A percentile compares a stretch with the other conserved stretches of the same genome.
Conservation (phyloP, 2,888 invertebrate species). For the Palloptera scutellata region DNA sequence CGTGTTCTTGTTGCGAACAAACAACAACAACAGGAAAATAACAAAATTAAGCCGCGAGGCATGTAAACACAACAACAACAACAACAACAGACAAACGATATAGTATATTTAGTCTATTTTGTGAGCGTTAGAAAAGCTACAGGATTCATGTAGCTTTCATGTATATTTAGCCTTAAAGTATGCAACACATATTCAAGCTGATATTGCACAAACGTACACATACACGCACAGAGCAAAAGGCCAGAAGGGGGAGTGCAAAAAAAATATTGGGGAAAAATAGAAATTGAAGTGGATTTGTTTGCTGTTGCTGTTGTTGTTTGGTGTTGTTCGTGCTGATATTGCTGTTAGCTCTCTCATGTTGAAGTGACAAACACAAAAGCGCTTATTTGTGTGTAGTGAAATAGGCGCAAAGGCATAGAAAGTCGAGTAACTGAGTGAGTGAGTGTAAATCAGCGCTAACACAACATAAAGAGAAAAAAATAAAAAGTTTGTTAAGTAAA, state of each 20-base stretch:
- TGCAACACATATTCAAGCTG: neutral
- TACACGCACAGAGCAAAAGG: neutral
- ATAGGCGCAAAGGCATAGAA: constrained; percentile 47
- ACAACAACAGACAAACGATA: too few relatives aligned
- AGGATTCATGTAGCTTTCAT: constrained; percentile 26
- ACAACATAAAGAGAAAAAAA: neutral
- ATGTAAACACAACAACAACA: neutral
- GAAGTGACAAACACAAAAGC: neutral
- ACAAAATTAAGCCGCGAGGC: constrained; percentile 15
- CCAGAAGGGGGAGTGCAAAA: constrained; percentile 4
- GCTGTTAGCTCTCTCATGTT: neutral
- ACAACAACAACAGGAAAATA: constrained; percentile 7
- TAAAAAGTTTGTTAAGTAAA: neutral
- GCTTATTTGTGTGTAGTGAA: constrained; percentile 47
- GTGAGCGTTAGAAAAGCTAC: too few relatives aligned
- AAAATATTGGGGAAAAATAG: constrained; percentile 28
- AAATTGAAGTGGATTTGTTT: constrained; percentile 35
- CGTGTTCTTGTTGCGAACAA: neutral
- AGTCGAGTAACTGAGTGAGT: constrained; percentile 31
- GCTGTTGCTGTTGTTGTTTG: constrained; percentile 42
- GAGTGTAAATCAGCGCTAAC: constrained; percentile 7
- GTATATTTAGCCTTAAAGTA: constrained; percentile 16
- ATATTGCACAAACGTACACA: neutral
- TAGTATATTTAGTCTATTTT: too few relatives aligned
- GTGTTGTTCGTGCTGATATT: constrained; percentile 42